Percentiles rank a stretch among this genome's conserved stretches.
Evolutionary conservation across 2,113 vertebrate species (phyloP).

Genomic region (Heterotilapia buettikoferi): DNA sequence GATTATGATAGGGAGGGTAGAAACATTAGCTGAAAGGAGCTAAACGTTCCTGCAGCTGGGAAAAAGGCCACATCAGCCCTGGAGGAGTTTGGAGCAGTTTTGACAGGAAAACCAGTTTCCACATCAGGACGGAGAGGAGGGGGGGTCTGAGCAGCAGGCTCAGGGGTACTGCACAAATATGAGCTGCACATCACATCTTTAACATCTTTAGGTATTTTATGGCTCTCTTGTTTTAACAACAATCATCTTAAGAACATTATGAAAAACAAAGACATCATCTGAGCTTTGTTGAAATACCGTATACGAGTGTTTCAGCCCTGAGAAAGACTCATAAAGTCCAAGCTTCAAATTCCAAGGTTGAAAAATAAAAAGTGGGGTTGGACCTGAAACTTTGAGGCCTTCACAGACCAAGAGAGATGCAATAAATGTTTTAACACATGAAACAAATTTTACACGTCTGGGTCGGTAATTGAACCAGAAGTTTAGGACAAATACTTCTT

Average conservation of each 20-base stretch:
- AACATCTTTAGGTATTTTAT: not conserved
- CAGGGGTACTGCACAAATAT: not conserved
- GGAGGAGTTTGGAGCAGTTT: not conserved
- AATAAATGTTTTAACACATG: rapidly evolving
- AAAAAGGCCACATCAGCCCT: not conserved
- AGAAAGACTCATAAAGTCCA: not conserved
- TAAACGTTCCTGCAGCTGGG: not conserved
- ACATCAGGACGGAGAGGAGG: not conserved
- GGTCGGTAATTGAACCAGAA: not conserved
- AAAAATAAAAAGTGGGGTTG: not conserved
- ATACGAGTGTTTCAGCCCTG: not conserved
- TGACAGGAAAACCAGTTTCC: not conserved
- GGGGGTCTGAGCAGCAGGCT: not conserved
- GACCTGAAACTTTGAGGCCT: not conserved
- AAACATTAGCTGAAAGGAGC: not conserved
- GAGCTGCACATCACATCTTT: not conserved
- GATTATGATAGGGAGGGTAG: not conserved
- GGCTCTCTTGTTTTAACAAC: not conserved
- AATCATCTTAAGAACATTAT: not conserved
- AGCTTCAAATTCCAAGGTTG: not conserved
- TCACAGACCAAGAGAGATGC: rapidly evolving
- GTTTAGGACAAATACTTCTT: not conserved
- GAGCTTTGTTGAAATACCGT: rapidly evolving
- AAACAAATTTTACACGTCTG: not conserved
- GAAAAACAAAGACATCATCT: rapidly evolving